These are phyloP conservation scores for Holothuria leucospilota DNA, from an alignment of 53 echinoderm and acorn worm genomes.

Conservation along the genomic window DNA sequence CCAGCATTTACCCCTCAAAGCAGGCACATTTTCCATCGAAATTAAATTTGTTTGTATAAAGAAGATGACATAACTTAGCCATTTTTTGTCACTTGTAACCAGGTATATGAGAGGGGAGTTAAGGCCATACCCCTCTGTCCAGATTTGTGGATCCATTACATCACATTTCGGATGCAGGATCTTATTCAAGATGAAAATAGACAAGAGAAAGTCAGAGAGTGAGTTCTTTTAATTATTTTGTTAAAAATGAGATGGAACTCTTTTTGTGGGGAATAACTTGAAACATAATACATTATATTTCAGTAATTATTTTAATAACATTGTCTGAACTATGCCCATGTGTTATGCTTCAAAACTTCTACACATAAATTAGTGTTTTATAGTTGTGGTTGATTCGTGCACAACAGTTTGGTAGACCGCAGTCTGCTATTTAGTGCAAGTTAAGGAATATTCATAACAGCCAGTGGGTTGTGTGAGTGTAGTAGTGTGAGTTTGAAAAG, in stretches of 20 bases:
- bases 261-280: neutral
- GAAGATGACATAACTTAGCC: neutral
- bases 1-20: neutral
- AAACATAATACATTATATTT: no score
- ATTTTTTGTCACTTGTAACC: neutral
- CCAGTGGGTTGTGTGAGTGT: no score
- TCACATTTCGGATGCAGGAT: conserved; percentile 74
- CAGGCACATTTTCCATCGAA: conserved; percentile 9
- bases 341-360: no score
- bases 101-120: conserved; percentile 90
- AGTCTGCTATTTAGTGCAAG: no score
- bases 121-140: conserved; percentile 80
- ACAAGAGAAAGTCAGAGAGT: conserved; percentile 83
- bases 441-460: no score
- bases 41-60: neutral
- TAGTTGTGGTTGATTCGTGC: no score
- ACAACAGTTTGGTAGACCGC: no score
- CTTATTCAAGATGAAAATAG: conserved; percentile 59
- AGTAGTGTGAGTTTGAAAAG: no score
- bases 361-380: no score
- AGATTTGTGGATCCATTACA: conserved; percentile 95
- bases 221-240: conserved; percentile 3
- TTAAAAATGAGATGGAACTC: neutral
- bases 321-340: no score
- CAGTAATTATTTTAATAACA: no score